Base-by-base conservation (phyloP, 1,140 invertebrate genomes). In the Hirudo medicinalis region DNA sequence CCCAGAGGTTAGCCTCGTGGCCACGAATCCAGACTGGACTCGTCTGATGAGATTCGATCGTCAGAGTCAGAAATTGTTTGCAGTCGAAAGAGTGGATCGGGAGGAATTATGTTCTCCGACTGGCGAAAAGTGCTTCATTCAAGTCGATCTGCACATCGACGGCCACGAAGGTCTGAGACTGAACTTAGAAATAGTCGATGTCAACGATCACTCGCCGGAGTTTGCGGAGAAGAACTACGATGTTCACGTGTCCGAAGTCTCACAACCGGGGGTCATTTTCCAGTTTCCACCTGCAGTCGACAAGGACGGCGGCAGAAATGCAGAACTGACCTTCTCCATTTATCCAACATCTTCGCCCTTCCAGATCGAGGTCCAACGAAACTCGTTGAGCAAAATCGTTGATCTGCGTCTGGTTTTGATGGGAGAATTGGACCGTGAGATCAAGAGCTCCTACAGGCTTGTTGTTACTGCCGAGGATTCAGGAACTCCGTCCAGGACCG, bases 391-490 rank as follows among this genome's bases (percentile, higher is more conserved):
- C 57, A 63, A 63, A 6, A n/a, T 63, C 1, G 57, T 63, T 27
- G 75, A 75, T 55, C 60, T 79, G 11, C 73, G 75, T 54, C 74
- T 80, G n/a, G 72, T 77, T 27, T 72, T 78, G 17, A 75, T 74
- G 20, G 63, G 74, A 32, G 70, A 49, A 13, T 69, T 97, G 55
- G 93, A 97, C 80, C 85, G 92, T 70, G 93, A 96, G 82, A 87
- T 89, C 72, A 86, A 86, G 75, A 91, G 94, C 80, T 92, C 91
- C 78, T 97, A 93, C 81, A 88, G 90, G 0, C 74, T 92, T 13
- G 84, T 83, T 74, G 84, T 90, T 0, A 82, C 85, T 72, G 91
- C 91, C 11, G 72, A 73, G 29, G 92, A 94, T 82, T 87, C 87
- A 73, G 91, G 91, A 0, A 89, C 92, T 5, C 92, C 92, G 0